Percentiles rank a stretch among this genome's conserved stretches.
These are phyloP conservation scores for Tupiocoris notatus DNA, from an alignment of 2,888 invertebrate genomes.

Conservation along the genomic window DNA sequence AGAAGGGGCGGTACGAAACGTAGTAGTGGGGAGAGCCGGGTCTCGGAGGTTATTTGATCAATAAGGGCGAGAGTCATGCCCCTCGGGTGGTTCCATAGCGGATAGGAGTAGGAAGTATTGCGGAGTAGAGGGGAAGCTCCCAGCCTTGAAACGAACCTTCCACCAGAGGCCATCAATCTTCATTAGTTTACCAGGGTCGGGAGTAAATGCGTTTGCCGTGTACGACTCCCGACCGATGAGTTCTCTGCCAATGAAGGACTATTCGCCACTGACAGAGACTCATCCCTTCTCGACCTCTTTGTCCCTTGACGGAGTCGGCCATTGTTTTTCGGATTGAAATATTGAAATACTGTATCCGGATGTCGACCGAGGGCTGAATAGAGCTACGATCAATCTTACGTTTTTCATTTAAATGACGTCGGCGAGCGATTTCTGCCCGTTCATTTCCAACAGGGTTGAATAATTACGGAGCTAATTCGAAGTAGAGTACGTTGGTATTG, in stretches of 20 bases:
- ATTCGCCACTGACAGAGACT: conserved; percentile 6
- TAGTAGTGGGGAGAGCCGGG: conserved; percentile 2
- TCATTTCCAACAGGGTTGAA: too few relatives aligned
- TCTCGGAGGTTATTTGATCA: conserved; percentile 33
- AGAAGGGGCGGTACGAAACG: not conserved
- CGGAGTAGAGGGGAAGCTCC: not conserved
- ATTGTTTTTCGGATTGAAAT: conserved; percentile 7
- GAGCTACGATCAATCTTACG: too few relatives aligned
- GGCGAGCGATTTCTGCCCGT: too few relatives aligned
- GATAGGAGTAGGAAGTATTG: not conserved
- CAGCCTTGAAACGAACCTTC: not conserved
- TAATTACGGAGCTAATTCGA: too few relatives aligned
- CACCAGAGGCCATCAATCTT: conserved; percentile 31
- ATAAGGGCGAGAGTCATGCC: conserved; percentile 29
- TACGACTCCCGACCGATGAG: not conserved
- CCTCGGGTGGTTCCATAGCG: not conserved
- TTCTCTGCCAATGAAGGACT: not conserved
- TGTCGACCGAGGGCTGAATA: too few relatives aligned
- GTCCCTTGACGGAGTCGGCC: conserved; percentile 10
- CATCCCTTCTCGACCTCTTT: not conserved
- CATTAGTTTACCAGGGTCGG: conserved; percentile 34
- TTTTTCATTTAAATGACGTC: too few relatives aligned
- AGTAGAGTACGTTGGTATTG: too few relatives aligned
- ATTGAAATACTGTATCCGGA: not conserved
- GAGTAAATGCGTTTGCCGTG: conserved; percentile 40